Base-by-base conservation (phyloP, 2,797 vertebrate genomes). In the Prunella strophiata region DNA sequence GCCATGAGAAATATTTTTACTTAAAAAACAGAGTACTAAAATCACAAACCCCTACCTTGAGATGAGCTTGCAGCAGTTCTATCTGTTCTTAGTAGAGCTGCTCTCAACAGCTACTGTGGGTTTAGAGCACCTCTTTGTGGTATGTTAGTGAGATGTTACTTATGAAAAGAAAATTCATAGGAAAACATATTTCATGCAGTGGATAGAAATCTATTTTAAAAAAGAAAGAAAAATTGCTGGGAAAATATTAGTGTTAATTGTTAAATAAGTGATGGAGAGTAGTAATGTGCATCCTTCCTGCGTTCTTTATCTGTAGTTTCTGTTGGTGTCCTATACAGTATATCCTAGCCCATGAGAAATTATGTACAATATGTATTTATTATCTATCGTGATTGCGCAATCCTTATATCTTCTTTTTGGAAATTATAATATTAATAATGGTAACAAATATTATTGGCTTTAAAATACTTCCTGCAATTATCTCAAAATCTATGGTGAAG, bases 101-200 rank as follows among this genome's bases (percentile, higher is more conserved):
- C 34, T 81, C 18, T 42, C 45, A 78, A 38, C 12, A 73, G 58
- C 58, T 97, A 93, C 26, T 76, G 88, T 93, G 95, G 94, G 96
- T 97, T 97, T 98, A 98, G 91, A 98, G 98, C 98, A 98, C 98
- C 98, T 97, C 98, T 97, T 57, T 97, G 97, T 98, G 98, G 98
- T 74, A 23, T 80, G 32, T 91, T 78, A 25, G 91, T 93, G 93
- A 94, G 87, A 94, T 89, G 93, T 79, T 91, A 58, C 59, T 82
- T 74, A 47, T 4, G 11, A 52, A 88, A 85, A 77, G 20, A 54
- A 61, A 68, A 43, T 14, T 42, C 54, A 32, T 6, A 52, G 32
- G 17, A 72, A 76, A 77, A 77, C 0, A 0, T 19, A 25, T 90
- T 82, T 79, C 61, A 74, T 45, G 17, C 5, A 51, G 13, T 36